Conservation (phyloP, 2,888 invertebrate genomes). For the Apodemia duryi region DNA sequence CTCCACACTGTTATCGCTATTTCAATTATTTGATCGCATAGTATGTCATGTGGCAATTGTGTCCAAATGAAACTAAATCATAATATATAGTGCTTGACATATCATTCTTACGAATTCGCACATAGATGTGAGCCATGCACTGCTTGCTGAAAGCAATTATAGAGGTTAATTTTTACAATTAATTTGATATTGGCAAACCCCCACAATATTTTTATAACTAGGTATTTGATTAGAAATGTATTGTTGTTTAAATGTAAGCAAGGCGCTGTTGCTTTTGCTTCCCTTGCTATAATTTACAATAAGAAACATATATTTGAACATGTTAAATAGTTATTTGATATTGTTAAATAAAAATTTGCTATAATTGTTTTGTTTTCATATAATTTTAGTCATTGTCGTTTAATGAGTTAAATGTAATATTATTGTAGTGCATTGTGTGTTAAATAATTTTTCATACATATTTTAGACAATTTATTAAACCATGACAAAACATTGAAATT, state of each 20-base stretch:
- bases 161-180: slow-evolving; percentile 49
- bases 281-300: slow-evolving; percentile 54
- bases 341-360: slow-evolving; percentile 15
- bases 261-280: slow-evolving; percentile 63
- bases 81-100: slow-evolving; percentile 56
- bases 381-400: slow-evolving; percentile 7
- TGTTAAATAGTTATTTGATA: slow-evolving; percentile 36
- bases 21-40: not conserved
- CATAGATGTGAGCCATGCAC: slow-evolving; percentile 64
- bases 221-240: slow-evolving; percentile 33
- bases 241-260: slow-evolving; percentile 27
- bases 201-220: slow-evolving; percentile 61
- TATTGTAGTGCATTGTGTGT: not conserved
- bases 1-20: not conserved
- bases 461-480: not conserved
- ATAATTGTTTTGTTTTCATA: slow-evolving; percentile 8
- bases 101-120: slow-evolving; percentile 48
- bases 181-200: slow-evolving; percentile 76
- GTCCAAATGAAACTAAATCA: slow-evolving; percentile 19
- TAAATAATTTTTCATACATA: slow-evolving; percentile 3
- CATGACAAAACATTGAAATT: slow-evolving; percentile 26
- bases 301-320: slow-evolving; percentile 39
- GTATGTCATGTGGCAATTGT: not conserved
- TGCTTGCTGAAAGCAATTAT: slow-evolving; percentile 50
- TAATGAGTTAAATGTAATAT: not conserved